phyloP scores from a whole-genome alignment of 2,888 invertebrate species.

The Hoplodrina ambigua region DNA sequence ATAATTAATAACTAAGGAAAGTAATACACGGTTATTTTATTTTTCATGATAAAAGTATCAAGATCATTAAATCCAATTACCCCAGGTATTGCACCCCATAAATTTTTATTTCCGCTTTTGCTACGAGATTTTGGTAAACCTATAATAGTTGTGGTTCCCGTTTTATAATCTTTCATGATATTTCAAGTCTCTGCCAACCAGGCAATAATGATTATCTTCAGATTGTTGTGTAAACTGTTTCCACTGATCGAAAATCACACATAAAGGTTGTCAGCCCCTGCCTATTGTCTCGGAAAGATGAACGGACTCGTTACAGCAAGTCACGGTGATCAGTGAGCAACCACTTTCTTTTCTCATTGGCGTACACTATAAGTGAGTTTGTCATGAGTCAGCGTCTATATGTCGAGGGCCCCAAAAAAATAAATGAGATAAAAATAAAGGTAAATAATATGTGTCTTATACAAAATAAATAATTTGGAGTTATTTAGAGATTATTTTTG shows the following conservation, averaged over 20 bases:
- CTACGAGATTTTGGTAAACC: no score
- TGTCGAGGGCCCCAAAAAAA: constrained; percentile 15
- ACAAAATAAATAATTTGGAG: no score
- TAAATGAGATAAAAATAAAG: constrained; percentile 1
- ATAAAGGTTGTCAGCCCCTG: constrained; percentile 27
- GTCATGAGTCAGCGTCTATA: constrained; percentile 45
- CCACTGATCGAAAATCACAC: constrained; percentile 23
- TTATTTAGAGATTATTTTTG: no score
- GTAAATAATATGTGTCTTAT: not conserved
- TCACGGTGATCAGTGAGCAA: constrained; percentile 49
- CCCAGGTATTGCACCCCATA: no score
- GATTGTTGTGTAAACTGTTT: not conserved
- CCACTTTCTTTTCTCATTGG: constrained; percentile 38
- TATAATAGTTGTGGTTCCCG: no score
- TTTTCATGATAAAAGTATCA: no score
- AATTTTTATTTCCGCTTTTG: no score
- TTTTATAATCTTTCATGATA: no score
- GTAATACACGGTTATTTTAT: no score
- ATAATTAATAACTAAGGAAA: no score
- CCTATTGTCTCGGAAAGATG: constrained; percentile 37
- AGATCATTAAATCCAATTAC: no score
- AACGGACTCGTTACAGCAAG: constrained; percentile 49
- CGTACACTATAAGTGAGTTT: constrained; percentile 28
- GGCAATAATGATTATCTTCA: not conserved
- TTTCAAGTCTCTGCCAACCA: no score